phyloP scores from a whole-genome alignment of 1,140 invertebrate species.

The Trissolcus basalis region DNA sequence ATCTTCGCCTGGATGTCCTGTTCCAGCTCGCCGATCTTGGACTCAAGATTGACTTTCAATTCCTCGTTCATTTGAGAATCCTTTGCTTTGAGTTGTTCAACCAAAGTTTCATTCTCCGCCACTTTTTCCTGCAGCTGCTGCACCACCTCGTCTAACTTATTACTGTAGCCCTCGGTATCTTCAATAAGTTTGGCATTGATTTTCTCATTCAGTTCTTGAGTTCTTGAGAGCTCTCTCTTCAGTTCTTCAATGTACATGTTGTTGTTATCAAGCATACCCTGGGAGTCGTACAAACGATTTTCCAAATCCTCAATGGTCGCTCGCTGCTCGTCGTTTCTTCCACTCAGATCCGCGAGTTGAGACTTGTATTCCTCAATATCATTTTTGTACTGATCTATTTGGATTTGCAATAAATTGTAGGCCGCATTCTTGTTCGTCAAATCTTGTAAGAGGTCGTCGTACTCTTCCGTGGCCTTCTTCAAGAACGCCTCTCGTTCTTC shows the following conservation, averaged over 20 bases:
- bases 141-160: constrained; percentile 61
- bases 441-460: constrained; percentile 70
- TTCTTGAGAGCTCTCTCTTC: constrained; percentile 72
- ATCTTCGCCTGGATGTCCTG: constrained; percentile 67
- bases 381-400: constrained; percentile 63
- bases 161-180: constrained; percentile 63
- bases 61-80: constrained; percentile 53
- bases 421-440: constrained; percentile 64
- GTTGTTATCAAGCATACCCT: constrained; percentile 61
- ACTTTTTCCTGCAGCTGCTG: constrained; percentile 60
- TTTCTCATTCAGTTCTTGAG: constrained; percentile 76
- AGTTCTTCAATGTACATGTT: constrained; percentile 66
- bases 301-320: constrained; percentile 57
- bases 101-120: constrained; percentile 60
- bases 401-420: constrained; percentile 68
- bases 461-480: constrained; percentile 65
- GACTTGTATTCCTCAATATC: constrained; percentile 62
- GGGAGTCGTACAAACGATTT: constrained; percentile 67
- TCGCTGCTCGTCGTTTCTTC: constrained; percentile 58
- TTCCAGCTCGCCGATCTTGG: constrained; percentile 63
- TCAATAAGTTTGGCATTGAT: constrained; percentile 64
- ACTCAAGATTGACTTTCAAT: constrained; percentile 54
- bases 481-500: constrained; percentile 52
- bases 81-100: constrained; percentile 59
- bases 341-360: constrained; percentile 58